phyloP scores from a whole-genome alignment of 2,113 vertebrate species.

The Tamias sibiricus region DNA sequence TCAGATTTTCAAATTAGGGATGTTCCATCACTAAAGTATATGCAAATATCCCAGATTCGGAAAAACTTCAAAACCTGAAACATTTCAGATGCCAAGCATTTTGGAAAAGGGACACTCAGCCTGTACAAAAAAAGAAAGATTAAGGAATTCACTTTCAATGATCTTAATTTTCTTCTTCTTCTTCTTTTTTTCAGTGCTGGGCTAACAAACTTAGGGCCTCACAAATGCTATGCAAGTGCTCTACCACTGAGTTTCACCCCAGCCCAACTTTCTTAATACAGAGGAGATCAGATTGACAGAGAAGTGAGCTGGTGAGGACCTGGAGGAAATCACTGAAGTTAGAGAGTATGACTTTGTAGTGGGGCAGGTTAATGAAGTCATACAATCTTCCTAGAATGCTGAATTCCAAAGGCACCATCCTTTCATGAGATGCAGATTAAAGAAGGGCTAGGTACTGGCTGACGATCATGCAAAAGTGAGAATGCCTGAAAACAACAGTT shows the following conservation, averaged over 20 bases:
- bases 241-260: background rate
- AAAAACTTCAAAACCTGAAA: background rate
- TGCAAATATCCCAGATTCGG: background rate
- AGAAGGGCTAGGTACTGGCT: background rate
- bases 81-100: background rate
- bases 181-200: background rate
- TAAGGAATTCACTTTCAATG: background rate
- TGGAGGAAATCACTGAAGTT: background rate
- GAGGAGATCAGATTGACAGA: background rate
- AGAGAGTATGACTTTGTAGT: background rate
- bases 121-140: background rate
- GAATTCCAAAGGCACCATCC: background rate
- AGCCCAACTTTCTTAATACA: background rate
- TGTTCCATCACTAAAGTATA: background rate
- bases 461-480: slow-evolving; percentile 13
- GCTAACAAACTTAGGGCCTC: background rate
- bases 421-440: background rate
- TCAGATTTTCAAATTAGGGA: background rate
- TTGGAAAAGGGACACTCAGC: background rate
- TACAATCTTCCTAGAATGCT: background rate
- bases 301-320: background rate
- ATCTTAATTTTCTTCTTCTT: background rate
- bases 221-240: background rate
- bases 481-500: background rate
- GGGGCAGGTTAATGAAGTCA: background rate